These are phyloP conservation scores for Hippocampus guttulatus DNA, from an alignment of 2,113 vertebrate species.

Conservation along the genomic window DNA sequence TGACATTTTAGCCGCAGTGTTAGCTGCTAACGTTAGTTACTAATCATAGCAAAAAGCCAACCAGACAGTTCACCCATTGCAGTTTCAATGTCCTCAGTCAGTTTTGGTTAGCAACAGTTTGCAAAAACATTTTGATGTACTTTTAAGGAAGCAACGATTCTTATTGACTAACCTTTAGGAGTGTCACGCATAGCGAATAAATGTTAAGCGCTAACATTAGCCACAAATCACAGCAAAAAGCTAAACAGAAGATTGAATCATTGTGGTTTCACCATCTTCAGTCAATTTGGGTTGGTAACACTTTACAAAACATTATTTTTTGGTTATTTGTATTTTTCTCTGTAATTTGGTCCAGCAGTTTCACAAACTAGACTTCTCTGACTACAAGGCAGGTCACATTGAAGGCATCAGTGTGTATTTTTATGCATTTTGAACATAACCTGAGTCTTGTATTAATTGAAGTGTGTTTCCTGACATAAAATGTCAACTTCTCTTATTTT, in stretches of 20 bases:
- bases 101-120: neutral
- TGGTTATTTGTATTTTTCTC: neutral
- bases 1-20: neutral
- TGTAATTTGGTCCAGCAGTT: neutral
- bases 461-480: neutral
- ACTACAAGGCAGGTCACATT: too few species aligned
- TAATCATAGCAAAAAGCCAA: neutral
- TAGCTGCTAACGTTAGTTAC: neutral
- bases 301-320: neutral
- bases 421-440: neutral
- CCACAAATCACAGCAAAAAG: neutral
- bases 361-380: neutral
- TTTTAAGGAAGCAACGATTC: neutral
- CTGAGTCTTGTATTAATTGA: neutral
- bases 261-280: neutral
- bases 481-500: neutral
- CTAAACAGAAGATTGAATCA: neutral
- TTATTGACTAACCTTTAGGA: neutral
- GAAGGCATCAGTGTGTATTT: neutral
- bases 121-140: neutral
- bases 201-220: neutral
- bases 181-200: neutral
- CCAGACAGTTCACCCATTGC: too few species aligned
- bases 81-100: neutral
- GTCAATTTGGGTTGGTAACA: neutral